These are phyloP conservation scores for Sepioteuthis lessoniana DNA, from an alignment of 2,888 invertebrate species.

Conservation along the genomic window DNA sequence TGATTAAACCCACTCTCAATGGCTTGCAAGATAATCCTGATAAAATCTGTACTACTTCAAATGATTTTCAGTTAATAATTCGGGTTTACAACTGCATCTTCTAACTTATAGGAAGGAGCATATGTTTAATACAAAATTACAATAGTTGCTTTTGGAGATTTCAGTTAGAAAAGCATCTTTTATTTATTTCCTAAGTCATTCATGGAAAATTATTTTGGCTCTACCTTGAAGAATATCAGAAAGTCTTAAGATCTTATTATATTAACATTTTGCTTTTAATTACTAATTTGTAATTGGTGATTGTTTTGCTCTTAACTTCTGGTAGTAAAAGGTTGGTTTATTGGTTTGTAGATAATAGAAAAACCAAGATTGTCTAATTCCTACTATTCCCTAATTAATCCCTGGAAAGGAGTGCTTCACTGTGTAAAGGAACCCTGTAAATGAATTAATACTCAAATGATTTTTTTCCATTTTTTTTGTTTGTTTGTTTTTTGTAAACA, in stretches of 20 bases:
- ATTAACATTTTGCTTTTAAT: constrained; percentile 2
- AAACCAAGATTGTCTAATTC: not conserved
- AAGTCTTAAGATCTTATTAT: not conserved
- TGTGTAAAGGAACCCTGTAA: not conserved
- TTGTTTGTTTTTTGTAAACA: not conserved
- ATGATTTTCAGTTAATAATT: no score
- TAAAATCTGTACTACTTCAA: no score
- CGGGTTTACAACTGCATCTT: no score
- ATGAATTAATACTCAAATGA: not conserved
- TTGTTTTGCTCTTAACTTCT: not conserved
- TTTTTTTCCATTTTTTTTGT: not conserved
- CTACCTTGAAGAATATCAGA: not conserved
- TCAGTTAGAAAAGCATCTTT: no score
- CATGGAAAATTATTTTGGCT: not conserved
- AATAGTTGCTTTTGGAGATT: no score
- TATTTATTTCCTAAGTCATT: no score
- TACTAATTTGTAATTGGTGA: not conserved
- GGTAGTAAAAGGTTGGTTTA: not conserved
- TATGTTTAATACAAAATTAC: no score
- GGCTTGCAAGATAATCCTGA: no score
- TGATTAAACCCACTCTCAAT: no score
- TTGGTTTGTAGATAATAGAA: not conserved
- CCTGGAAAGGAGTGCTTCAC: not conserved
- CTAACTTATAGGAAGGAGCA: no score
- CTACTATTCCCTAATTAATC: not conserved